Percentiles rank a stretch among this genome's conserved stretches.
Conservation (phyloP, 2,888 invertebrate genomes). For the Yponomeuta malinellus region DNA sequence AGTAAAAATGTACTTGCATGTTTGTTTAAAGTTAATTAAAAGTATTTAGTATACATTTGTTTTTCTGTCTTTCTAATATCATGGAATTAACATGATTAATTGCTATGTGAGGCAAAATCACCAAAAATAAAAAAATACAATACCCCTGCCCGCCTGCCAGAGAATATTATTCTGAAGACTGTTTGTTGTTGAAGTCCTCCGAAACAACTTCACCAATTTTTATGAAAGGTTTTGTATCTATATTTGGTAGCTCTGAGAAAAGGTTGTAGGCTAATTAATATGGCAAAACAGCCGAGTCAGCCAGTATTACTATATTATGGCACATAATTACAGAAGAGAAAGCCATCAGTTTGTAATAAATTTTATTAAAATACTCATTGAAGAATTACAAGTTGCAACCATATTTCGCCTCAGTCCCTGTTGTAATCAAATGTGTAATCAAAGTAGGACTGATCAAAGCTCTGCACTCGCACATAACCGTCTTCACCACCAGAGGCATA, state of each 20-base stretch:
- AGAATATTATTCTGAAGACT: too few relatives aligned
- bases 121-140: too few relatives aligned
- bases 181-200: too few relatives aligned
- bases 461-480: slow-evolving; percentile 97
- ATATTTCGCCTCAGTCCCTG: slow-evolving; percentile 44
- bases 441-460: slow-evolving; percentile 96
- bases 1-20: slow-evolving; percentile 65
- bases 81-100: background rate
- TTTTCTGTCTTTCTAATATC: slow-evolving; percentile 15
- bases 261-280: too few relatives aligned
- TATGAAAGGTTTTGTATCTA: too few relatives aligned
- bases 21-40: slow-evolving; percentile 67
- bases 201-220: too few relatives aligned
- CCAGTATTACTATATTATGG: too few relatives aligned
- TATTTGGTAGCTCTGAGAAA: too few relatives aligned
- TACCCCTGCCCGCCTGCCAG: too few relatives aligned
- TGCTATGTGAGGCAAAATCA: background rate
- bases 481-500: slow-evolving; percentile 99
- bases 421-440: slow-evolving; percentile 95
- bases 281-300: background rate
- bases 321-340: too few relatives aligned
- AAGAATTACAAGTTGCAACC: background rate
- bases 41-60: slow-evolving; percentile 35
- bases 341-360: background rate
- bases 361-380: slow-evolving; percentile 7